phyloP scores from a whole-genome alignment of 1,140 invertebrate genomes.

The Apocrypta bakeri region DNA sequence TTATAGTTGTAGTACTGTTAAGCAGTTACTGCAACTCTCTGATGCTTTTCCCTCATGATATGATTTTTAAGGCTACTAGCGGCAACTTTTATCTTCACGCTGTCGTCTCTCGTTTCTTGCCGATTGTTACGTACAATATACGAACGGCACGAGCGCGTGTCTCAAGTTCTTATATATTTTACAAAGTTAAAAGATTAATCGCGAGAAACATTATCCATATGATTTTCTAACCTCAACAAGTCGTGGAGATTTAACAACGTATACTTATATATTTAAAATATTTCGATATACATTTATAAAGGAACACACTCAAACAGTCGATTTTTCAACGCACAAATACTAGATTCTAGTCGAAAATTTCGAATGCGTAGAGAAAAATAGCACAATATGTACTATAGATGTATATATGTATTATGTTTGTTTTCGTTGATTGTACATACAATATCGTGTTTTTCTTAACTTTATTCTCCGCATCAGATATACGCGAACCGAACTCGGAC shows the following conservation, averaged over 20 bases:
- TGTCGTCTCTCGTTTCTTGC: background rate
- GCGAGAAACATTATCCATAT: background rate
- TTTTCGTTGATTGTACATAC: background rate
- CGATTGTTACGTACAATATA: background rate
- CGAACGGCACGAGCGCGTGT: no score
- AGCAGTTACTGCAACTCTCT: background rate
- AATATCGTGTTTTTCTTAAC: background rate
- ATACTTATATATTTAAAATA: no score
- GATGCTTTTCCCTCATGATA: conserved; percentile 9
- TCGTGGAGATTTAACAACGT: background rate
- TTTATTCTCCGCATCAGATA: background rate
- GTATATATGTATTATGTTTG: background rate
- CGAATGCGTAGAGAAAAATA: background rate
- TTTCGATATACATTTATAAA: no score
- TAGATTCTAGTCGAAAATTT: background rate
- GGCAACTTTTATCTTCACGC: conserved; percentile 17
- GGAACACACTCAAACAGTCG: no score
- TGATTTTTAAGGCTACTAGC: background rate
- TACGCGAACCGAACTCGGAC: background rate
- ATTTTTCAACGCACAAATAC: background rate
- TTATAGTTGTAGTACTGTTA: background rate
- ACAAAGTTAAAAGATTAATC: background rate
- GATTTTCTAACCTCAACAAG: background rate
- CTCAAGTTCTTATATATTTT: background rate
- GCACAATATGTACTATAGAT: no score